Evolutionary conservation across 1,140 invertebrate genomes (phyloP), one percentile per base, ranked within the genome.

Genomic region (Heliothis subflexa): DNA sequence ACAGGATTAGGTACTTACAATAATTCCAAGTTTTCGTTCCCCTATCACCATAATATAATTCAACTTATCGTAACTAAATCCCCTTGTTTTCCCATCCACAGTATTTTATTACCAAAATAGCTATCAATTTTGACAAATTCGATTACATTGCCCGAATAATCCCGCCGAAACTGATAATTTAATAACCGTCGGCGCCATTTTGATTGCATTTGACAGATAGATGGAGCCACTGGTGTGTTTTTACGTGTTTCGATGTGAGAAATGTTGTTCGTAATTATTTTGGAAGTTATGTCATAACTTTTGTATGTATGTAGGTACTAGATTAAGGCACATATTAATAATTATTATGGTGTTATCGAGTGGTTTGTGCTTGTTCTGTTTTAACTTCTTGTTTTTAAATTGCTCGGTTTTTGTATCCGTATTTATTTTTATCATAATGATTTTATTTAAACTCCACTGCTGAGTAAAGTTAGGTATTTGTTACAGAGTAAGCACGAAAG

Each of bases 41-140:
- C 49, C 3, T 55, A 13, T 52, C 16, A 73, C 10, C 5, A 50
- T 49, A 62, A 52, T 16, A 62, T 61, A 62, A 75, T 52, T 68
- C 47, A 2, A 68, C 55, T 57, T 25, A 76, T 45, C 52, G 28
- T 66, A 54, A 61, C 54, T 49, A 3, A 4, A 54, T 64, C 57
- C 73, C 59, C 59, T 76, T 64, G 47, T 76, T 72, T 78, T 59
- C 49, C 47, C 54, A 47, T 74, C 49, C 13, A 18, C 47, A 25
- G 52, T 62, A 78, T 72, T 78, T 75, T 78, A 81, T 81, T 81
- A 74, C 59, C 61, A 61, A 81, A 76, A 78, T 81, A 71, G 71
- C 71, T 78, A 81, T 81, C 71, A 81, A 81, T 81, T 81, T 81
- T 81, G 55, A 47, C 76, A 81, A 81, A 78, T 81, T 55, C 66